phyloP scores from a whole-genome alignment of 2,888 invertebrate genomes.

The Sinhomidia bicolor region DNA sequence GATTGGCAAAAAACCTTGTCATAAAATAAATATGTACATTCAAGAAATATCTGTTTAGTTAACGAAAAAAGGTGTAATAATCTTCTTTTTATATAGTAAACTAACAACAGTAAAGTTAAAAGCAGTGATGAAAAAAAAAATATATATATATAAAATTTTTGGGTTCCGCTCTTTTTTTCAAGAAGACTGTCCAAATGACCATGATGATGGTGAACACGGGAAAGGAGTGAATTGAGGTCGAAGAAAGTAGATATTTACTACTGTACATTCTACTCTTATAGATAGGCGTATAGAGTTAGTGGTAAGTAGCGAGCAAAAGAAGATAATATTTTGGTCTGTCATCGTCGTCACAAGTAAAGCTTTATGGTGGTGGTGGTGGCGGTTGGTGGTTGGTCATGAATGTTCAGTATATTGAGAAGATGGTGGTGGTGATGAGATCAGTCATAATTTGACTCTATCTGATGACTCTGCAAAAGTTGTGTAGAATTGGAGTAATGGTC shows the following conservation, averaged over 20 bases:
- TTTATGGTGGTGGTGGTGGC: constrained; percentile 33
- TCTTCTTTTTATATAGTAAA: not conserved
- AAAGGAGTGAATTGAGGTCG: constrained; percentile 26
- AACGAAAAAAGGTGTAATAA: not conserved
- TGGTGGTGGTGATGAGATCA: constrained; percentile 56
- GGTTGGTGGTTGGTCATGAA: no score
- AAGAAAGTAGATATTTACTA: not conserved
- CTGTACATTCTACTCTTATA: not conserved
- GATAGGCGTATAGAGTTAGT: not conserved
- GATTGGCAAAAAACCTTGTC: not conserved
- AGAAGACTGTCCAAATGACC: constrained; percentile 19
- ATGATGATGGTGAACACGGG: constrained; percentile 6
- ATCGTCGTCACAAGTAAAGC: not conserved
- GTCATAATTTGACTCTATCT: constrained; percentile 69
- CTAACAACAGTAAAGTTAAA: constrained; percentile 11
- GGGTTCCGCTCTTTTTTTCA: not conserved
- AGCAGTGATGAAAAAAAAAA: constrained; percentile 12
- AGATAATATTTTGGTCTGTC: not conserved
- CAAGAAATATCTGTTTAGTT: not conserved
- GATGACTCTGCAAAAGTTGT: constrained; percentile 68
- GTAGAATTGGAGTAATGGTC: not conserved
- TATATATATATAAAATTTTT: no score
- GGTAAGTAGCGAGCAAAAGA: not conserved
- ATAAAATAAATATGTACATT: not conserved
- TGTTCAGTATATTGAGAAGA: constrained; percentile 28